These are phyloP conservation scores for Blera fallax DNA, from an alignment of 2,888 invertebrate species.

Conservation along the genomic window DNA sequence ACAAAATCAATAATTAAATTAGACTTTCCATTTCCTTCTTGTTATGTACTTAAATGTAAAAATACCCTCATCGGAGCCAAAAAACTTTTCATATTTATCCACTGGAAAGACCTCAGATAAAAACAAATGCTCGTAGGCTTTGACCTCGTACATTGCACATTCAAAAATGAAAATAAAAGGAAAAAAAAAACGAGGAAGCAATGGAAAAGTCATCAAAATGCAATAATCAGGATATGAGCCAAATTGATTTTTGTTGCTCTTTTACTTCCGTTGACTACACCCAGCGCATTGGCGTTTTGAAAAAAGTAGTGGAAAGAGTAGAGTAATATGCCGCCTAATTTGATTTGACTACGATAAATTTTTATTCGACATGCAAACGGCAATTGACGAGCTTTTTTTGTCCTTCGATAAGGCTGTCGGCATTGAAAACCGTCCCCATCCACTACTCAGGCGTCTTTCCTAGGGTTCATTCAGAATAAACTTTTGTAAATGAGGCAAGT, in stretches of 20 bases:
- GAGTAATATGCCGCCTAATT: slow-evolving; percentile 56
- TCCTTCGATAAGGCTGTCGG: slow-evolving; percentile 52
- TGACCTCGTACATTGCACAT: slow-evolving; percentile 16
- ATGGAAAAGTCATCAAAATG: slow-evolving; percentile 80
- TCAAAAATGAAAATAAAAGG: background rate
- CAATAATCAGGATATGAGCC: slow-evolving; percentile 76
- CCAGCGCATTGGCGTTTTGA: background rate
- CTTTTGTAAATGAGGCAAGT: slow-evolving; percentile 1
- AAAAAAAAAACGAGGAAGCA: slow-evolving; percentile 71
- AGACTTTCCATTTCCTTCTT: background rate
- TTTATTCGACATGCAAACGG: slow-evolving; percentile 67
- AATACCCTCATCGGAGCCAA: background rate
- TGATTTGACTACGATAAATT: slow-evolving; percentile 69
- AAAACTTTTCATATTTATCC: slow-evolving; percentile 18
- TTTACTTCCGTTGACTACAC: slow-evolving; percentile 34
- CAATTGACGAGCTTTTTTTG: slow-evolving; percentile 56
- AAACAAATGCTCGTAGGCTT: background rate
- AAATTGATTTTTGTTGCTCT: slow-evolving; percentile 67
- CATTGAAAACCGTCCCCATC: slow-evolving; percentile 38
- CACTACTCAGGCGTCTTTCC: background rate
- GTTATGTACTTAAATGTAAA: background rate
- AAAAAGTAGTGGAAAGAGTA: background rate
- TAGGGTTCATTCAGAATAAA: slow-evolving; percentile 21
- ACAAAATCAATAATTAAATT: slow-evolving; percentile 28
- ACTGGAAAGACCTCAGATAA: background rate